Evolutionary conservation across 2,797 vertebrate genomes (phyloP).

Genomic region (Danio choprae): DNA sequence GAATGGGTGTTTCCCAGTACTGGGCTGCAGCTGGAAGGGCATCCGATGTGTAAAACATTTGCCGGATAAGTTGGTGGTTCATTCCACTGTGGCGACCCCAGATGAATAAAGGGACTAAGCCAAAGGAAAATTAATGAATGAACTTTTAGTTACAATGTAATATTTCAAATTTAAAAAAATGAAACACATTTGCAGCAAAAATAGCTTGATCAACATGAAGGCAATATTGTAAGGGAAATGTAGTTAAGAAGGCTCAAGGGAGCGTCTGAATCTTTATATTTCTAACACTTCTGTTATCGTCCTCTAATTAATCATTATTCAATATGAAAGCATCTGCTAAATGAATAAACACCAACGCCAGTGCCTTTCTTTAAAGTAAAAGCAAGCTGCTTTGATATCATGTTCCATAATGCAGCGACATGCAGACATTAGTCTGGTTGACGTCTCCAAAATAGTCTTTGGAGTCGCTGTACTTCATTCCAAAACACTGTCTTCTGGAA

Average conservation of each 20-base stretch:
- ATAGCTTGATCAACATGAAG: background rate
- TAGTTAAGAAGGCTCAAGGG: background rate
- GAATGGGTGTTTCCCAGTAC: too few relatives aligned
- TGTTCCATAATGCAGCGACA: background rate
- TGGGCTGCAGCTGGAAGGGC: too few relatives aligned
- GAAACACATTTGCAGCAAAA: background rate
- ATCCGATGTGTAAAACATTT: too few relatives aligned
- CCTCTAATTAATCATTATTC: background rate
- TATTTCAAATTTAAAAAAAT: too few relatives aligned
- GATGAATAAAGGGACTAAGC: too few relatives aligned
- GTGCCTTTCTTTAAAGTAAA: background rate
- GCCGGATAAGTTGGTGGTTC: too few relatives aligned
- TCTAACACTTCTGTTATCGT: background rate
- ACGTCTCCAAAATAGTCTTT: background rate
- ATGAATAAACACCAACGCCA: background rate
- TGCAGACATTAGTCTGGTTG: background rate
- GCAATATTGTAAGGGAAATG: background rate
- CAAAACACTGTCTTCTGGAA: slow-evolving; percentile 33
- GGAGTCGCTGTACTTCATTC: background rate
- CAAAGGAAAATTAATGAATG: too few relatives aligned
- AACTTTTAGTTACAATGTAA: too few relatives aligned
- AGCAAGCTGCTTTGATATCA: slow-evolving; percentile 20
- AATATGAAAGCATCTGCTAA: slow-evolving; percentile 6
- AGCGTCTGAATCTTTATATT: background rate
- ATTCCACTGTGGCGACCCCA: too few relatives aligned